These are phyloP conservation scores for Prenolepis imparis DNA, from an alignment of 2,888 invertebrate species.

Conservation along the genomic window DNA sequence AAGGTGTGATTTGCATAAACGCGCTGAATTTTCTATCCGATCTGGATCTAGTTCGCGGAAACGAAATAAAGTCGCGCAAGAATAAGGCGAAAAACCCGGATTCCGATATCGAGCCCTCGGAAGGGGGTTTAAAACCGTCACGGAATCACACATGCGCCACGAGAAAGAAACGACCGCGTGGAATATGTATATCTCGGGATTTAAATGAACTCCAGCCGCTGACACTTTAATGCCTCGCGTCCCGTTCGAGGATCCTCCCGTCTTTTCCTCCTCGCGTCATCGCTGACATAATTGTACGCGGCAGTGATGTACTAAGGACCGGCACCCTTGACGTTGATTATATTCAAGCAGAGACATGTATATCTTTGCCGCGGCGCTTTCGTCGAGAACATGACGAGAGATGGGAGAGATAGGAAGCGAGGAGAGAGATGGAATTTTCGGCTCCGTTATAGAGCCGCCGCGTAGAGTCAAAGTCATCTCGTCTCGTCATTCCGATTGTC, in stretches of 20 bases:
- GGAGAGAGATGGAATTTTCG: constrained; percentile 14
- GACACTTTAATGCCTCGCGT: constrained; percentile 75
- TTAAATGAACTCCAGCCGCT: constrained; percentile 75
- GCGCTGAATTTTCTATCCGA: background rate
- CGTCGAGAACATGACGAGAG: constrained; percentile 62
- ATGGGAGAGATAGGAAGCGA: constrained; percentile 25
- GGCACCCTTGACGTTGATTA: constrained; percentile 71
- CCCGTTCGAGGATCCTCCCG: constrained; percentile 48
- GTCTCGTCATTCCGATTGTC: constrained; percentile 63
- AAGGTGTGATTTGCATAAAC: background rate
- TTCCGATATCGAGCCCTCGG: constrained; percentile 24
- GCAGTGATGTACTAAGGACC: constrained; percentile 74
- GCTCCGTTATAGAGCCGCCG: constrained; percentile 64
- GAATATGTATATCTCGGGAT: constrained; percentile 65
- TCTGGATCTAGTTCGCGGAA: background rate
- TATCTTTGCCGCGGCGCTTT: constrained; percentile 66
- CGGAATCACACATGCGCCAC: constrained; percentile 26
- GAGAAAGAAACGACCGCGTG: constrained; percentile 47
- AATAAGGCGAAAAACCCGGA: constrained; percentile 22
- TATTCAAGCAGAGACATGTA: constrained; percentile 66
- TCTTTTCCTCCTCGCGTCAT: constrained; percentile 67
- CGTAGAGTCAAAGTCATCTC: constrained; percentile 60
- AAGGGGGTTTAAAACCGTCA: constrained; percentile 61
- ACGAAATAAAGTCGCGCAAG: constrained; percentile 57
- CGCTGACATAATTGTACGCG: constrained; percentile 75